Percentiles rank a stretch among this genome's conserved stretches.
Evolutionary conservation across 1,140 invertebrate species (phyloP).

Genomic region (Drosophila mauritiana): DNA sequence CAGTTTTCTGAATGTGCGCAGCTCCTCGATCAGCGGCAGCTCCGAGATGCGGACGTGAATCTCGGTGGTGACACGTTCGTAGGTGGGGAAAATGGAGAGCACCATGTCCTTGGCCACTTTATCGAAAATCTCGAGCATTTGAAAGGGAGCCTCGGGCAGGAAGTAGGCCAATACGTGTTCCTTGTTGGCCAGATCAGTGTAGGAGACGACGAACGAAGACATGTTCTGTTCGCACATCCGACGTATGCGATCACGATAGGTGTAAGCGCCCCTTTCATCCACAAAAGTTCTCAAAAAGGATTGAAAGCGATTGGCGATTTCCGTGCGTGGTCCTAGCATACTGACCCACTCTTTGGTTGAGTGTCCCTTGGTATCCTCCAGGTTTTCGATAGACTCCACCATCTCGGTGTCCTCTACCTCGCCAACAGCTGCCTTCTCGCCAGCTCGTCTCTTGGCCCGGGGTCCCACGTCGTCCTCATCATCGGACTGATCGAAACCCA

Average conservation of each 20-base stretch:
- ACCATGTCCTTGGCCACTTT: constrained; percentile 98
- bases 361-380: constrained; percentile 98
- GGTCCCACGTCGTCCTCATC: constrained; percentile 92
- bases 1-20: constrained; percentile 97
- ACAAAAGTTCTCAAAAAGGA: constrained; percentile 96
- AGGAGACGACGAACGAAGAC: constrained; percentile 97
- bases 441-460: constrained; percentile 90
- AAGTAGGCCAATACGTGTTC: constrained; percentile 98
- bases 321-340: constrained; percentile 97
- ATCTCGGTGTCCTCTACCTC: constrained; percentile 92
- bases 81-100: constrained; percentile 97
- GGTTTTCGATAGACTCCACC: constrained; percentile 98
- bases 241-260: constrained; percentile 97
- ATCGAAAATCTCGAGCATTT: constrained; percentile 98
- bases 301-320: constrained; percentile 98
- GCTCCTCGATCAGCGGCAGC: constrained; percentile 97
- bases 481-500: constrained; percentile 88
- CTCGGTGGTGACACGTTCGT: constrained; percentile 96
- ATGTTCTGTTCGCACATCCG: constrained; percentile 97
- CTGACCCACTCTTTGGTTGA: constrained; percentile 97
- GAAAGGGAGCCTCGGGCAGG: constrained; percentile 97
- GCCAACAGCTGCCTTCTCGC: constrained; percentile 94
- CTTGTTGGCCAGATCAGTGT: constrained; percentile 94
- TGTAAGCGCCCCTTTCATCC: constrained; percentile 93
- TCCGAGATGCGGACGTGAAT: constrained; percentile 98